A percentile compares a stretch with the other conserved stretches of the same genome.
Conservation (phyloP, 2,888 invertebrate species). For the Dryococelus australis region DNA sequence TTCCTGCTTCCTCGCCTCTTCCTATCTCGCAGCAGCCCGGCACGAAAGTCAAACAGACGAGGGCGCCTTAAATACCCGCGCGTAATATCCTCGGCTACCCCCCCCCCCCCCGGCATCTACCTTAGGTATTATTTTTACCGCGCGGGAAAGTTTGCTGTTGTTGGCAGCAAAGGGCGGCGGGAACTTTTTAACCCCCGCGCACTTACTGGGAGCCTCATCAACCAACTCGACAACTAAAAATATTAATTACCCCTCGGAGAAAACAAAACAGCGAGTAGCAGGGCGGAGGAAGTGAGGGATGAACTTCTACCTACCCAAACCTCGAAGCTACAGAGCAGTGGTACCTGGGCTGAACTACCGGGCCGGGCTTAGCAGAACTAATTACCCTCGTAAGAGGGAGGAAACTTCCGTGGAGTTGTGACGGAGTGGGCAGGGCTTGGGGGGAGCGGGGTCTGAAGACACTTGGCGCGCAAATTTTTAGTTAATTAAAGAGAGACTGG, state of each 20-base stretch:
- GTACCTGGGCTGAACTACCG: neutral
- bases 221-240: neutral
- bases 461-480: neutral
- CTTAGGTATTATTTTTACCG: neutral
- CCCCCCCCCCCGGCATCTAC: too few relatives aligned
- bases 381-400: neutral
- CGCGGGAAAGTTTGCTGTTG: neutral
- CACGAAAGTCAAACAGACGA: neutral
- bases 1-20: neutral
- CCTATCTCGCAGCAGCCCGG: neutral
- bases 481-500: neutral
- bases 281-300: neutral
- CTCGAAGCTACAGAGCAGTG: neutral
- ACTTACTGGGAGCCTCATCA: slow-evolving; percentile 1
- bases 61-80: too few relatives aligned
- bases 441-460: neutral
- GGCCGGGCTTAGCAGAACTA: neutral
- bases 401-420: neutral
- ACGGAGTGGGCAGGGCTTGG: too few relatives aligned
- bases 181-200: neutral
- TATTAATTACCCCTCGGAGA: slow-evolving; percentile 10
- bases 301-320: neutral
- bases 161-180: neutral
- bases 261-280: neutral
- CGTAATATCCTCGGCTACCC: too few relatives aligned